These are phyloP conservation scores for Geotrupes spiniger DNA, from an alignment of 2,888 invertebrate genomes.

Conservation along the genomic window DNA sequence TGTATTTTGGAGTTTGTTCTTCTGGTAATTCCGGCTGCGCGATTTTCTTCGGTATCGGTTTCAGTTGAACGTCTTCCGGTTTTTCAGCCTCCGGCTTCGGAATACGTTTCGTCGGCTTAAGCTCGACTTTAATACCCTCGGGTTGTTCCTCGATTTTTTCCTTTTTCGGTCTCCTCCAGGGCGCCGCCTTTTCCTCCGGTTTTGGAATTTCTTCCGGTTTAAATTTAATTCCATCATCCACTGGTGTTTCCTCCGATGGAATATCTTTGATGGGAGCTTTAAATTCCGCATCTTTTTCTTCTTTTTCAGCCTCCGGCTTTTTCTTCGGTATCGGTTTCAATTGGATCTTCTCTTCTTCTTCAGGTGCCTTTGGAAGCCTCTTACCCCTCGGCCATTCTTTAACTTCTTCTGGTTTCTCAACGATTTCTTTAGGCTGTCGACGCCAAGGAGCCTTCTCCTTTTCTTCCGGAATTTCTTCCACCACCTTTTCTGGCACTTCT, in stretches of 20 bases:
- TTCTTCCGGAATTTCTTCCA: slow-evolving; percentile 31
- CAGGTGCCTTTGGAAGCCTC: slow-evolving; percentile 40
- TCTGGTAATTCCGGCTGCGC: slow-evolving; percentile 23
- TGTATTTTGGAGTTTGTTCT: slow-evolving; percentile 22
- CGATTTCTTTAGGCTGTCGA: slow-evolving; percentile 46
- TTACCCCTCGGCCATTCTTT: slow-evolving; percentile 39
- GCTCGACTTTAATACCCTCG: slow-evolving; percentile 12
- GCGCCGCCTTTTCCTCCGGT: slow-evolving; percentile 19
- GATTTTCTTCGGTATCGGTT: slow-evolving; percentile 30
- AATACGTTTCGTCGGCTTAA: slow-evolving; percentile 25
- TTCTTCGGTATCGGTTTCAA: slow-evolving; percentile 50
- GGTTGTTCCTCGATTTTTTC: slow-evolving; percentile 12
- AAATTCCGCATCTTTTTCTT: slow-evolving; percentile 32
- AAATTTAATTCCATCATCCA: slow-evolving; percentile 27
- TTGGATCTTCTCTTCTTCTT: slow-evolving; percentile 50
- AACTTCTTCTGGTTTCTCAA: slow-evolving; percentile 37
- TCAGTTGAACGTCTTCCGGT: slow-evolving; percentile 27
- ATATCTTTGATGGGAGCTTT: slow-evolving; percentile 36
- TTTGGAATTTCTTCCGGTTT: slow-evolving; percentile 36
- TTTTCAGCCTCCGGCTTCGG: slow-evolving; percentile 28
- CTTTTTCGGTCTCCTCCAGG: slow-evolving; percentile 20
- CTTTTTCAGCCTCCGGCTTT: slow-evolving; percentile 29
- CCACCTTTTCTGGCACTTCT: slow-evolving; percentile 45
- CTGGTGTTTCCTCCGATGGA: slow-evolving; percentile 34
- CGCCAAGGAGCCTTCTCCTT: slow-evolving; percentile 38